Evolutionary conservation across 1,140 invertebrate species (phyloP).

Genomic region (Drosophila nannoptera): DNA sequence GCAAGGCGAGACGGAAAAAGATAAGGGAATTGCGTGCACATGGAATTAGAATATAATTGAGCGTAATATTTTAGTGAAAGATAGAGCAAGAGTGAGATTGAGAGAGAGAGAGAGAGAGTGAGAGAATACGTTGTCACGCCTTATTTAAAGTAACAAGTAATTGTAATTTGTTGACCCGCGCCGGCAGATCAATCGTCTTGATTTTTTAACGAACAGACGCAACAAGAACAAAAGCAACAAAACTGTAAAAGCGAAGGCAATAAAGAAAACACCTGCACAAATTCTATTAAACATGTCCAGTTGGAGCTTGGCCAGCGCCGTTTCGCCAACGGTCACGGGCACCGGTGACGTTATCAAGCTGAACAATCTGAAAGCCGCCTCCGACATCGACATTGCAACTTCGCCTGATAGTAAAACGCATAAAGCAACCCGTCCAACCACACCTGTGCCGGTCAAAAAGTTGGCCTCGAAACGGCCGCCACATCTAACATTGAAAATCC

Average conservation of each 20-base stretch:
- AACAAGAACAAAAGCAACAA: background rate
- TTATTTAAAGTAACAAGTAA: slow-evolving; percentile 19
- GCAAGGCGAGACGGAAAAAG: background rate
- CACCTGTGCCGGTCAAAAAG: slow-evolving; percentile 56
- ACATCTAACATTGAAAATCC: slow-evolving; percentile 51
- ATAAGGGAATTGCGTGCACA: background rate
- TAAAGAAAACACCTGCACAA: slow-evolving; percentile 1
- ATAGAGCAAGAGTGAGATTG: background rate
- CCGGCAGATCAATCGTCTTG: background rate
- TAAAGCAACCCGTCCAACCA: slow-evolving; percentile 51
- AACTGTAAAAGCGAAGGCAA: slow-evolving; percentile 2
- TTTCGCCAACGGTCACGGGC: slow-evolving; percentile 55
- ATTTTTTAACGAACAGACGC: background rate
- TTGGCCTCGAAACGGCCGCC: slow-evolving; percentile 52
- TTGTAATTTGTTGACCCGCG: slow-evolving; percentile 18
- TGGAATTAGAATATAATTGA: slow-evolving; percentile 21
- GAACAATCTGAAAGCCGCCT: slow-evolving; percentile 47
- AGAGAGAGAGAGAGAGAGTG: background rate
- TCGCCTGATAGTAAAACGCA: slow-evolving; percentile 12
- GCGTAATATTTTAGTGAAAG: slow-evolving; percentile 4
- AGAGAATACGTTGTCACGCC: too few relatives aligned
- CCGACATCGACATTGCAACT: slow-evolving; percentile 44
- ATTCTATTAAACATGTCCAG: slow-evolving; percentile 54
- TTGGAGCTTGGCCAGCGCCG: slow-evolving; percentile 66
- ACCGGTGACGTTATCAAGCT: slow-evolving; percentile 55